Conservation (phyloP, 2,797 vertebrate genomes). For the Parauchenoglanis ngamensis region DNA sequence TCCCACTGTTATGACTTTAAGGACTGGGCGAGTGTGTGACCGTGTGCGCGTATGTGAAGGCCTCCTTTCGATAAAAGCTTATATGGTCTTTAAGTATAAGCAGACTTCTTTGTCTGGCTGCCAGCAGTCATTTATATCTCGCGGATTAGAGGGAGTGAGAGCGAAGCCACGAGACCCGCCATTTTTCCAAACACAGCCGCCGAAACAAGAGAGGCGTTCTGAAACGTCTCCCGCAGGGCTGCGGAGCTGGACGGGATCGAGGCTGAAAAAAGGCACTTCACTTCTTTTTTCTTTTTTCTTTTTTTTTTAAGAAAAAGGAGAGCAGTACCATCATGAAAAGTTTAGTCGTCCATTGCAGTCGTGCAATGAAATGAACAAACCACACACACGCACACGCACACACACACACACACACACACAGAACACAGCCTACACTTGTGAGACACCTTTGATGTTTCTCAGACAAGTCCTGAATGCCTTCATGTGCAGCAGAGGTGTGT, state of each 20-base stretch:
- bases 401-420: conserved; percentile 3
- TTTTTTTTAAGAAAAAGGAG: not conserved
- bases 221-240: conserved; percentile 37
- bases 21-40: not conserved
- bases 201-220: conserved; percentile 50
- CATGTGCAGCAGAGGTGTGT: not conserved
- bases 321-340: not conserved
- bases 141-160: conserved; percentile 54
- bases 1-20: conserved; percentile 20
- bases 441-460: conserved; percentile 47
- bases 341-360: conserved; percentile 1
- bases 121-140: conserved; percentile 59
- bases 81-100: conserved; percentile 62
- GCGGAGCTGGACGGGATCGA: conserved; percentile 2
- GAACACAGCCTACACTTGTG: conserved; percentile 35
- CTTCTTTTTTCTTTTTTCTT: not conserved
- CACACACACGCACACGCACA: conserved; percentile 6
- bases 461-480: conserved; percentile 9
- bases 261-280: conserved; percentile 35
- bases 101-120: conserved; percentile 54
- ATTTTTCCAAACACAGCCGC: conserved; percentile 54
- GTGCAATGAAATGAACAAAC: not conserved
- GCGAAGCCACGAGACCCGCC: conserved; percentile 50
- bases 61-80: conserved; percentile 56
- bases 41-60: conserved; percentile 27